These are phyloP conservation scores for Fissipunctia ypsillon DNA, from an alignment of 2,888 invertebrate species.

Conservation along the genomic window DNA sequence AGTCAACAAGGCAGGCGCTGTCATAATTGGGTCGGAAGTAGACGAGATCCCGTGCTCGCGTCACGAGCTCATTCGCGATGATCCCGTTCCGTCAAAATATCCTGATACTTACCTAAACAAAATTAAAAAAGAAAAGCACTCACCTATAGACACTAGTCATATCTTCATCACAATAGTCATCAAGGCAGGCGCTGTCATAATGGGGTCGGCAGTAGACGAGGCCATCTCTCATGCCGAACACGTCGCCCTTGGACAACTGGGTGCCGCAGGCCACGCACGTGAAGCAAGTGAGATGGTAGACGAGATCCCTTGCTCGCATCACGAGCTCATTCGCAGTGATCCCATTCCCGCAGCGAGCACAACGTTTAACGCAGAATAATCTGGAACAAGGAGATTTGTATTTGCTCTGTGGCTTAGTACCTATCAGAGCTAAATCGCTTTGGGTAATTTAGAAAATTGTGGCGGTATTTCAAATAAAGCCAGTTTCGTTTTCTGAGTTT, in stretches of 20 bases:
- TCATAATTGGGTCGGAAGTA: slow-evolving; percentile 92
- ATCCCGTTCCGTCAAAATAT: slow-evolving; percentile 91
- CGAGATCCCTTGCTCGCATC: slow-evolving; percentile 96
- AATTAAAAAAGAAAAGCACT: slow-evolving; percentile 12
- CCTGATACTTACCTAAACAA: background rate
- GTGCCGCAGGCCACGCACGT: slow-evolving; percentile 96
- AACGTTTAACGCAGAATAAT: slow-evolving; percentile 95
- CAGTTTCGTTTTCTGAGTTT: too few species aligned
- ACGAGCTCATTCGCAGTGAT: slow-evolving; percentile 97
- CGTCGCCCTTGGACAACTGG: slow-evolving; percentile 96
- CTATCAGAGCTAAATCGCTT: background rate
- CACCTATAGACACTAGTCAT: slow-evolving; percentile 87
- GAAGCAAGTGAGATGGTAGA: slow-evolving; percentile 97
- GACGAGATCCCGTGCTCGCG: slow-evolving; percentile 96
- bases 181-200: slow-evolving; percentile 90
- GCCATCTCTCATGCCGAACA: slow-evolving; percentile 96
- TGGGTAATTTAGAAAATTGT: background rate
- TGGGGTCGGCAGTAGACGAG: slow-evolving; percentile 93
- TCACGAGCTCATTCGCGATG: slow-evolving; percentile 96
- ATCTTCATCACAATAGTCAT: slow-evolving; percentile 92
- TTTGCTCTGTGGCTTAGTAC: slow-evolving; percentile 39
- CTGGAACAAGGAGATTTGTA: slow-evolving; percentile 90
- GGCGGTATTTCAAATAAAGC: background rate
- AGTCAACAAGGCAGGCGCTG: slow-evolving; percentile 91
- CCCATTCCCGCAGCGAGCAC: slow-evolving; percentile 95